Evolutionary conservation across 2,113 vertebrate genomes (phyloP).

Genomic region (Pelvicachromis taeniatus): DNA sequence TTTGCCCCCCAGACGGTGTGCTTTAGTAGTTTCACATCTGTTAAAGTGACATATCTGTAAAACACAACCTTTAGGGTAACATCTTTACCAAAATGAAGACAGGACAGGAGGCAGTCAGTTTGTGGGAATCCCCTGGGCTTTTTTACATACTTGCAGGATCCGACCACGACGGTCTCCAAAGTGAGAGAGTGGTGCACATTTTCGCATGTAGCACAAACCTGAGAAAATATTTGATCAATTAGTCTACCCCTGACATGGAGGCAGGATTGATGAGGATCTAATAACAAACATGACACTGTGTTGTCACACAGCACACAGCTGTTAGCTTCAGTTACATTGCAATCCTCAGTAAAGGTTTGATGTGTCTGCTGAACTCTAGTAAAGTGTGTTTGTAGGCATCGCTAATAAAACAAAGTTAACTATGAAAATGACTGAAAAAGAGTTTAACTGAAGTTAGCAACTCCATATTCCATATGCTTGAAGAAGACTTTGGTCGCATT

Average conservation of each 20-base stretch:
- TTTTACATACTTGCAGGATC: neutral
- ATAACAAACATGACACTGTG: neutral
- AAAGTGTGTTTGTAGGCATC: neutral
- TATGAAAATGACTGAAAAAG: neutral
- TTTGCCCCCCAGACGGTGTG: neutral
- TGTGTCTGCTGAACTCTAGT: neutral
- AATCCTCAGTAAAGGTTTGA: neutral
- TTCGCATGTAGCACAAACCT: neutral
- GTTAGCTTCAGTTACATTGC: neutral
- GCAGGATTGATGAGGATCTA: neutral
- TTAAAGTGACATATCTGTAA: neutral
- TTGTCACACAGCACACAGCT: neutral
- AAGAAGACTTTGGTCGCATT: neutral
- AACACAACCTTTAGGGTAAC: neutral
- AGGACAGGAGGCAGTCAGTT: neutral
- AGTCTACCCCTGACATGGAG: neutral
- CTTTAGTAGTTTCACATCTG: neutral
- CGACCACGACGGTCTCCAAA: neutral
- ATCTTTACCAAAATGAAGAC: neutral
- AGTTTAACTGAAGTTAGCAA: neutral
- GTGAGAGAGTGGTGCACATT: neutral
- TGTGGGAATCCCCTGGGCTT: neutral
- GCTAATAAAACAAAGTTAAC: neutral
- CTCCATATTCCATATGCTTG: neutral
- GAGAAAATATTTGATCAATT: neutral